These are phyloP conservation scores for Samia ricini DNA, from an alignment of 1,140 invertebrate species.

Conservation along the genomic window DNA sequence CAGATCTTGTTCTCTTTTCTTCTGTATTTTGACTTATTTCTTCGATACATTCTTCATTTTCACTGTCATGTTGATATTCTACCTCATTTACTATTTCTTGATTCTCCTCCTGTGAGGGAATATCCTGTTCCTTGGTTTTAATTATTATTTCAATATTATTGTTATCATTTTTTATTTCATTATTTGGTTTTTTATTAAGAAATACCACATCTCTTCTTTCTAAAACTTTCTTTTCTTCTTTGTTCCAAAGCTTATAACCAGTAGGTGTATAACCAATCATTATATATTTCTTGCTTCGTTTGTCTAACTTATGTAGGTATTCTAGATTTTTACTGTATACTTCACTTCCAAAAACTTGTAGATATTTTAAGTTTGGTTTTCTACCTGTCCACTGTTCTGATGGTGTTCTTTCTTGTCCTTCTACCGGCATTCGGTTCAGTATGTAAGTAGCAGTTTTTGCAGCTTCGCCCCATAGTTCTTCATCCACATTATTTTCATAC, in stretches of 20 bases:
- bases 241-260: not conserved
- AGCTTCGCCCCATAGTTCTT: slow-evolving; percentile 3
- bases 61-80: not conserved
- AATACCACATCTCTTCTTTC: slow-evolving; percentile 3
- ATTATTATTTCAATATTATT: no score
- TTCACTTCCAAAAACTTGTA: slow-evolving; percentile 2
- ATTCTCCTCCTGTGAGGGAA: not conserved
- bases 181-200: not conserved
- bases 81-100: not conserved
- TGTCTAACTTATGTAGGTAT: not conserved
- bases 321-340: not conserved
- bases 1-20: not conserved
- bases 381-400: not conserved
- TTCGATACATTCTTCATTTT: not conserved
- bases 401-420: not conserved
- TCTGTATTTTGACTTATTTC: not conserved
- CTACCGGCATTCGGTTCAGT: not conserved
- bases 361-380: not conserved
- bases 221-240: not conserved
- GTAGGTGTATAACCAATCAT: slow-evolving; percentile 1
- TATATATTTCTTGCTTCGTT: not conserved
- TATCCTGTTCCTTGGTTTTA: no score
- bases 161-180: not conserved
- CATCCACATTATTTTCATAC: not conserved
- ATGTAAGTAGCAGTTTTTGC: not conserved